Base-by-base conservation (phyloP, 1,140 invertebrate species). In the Trissolcus basalis region DNA sequence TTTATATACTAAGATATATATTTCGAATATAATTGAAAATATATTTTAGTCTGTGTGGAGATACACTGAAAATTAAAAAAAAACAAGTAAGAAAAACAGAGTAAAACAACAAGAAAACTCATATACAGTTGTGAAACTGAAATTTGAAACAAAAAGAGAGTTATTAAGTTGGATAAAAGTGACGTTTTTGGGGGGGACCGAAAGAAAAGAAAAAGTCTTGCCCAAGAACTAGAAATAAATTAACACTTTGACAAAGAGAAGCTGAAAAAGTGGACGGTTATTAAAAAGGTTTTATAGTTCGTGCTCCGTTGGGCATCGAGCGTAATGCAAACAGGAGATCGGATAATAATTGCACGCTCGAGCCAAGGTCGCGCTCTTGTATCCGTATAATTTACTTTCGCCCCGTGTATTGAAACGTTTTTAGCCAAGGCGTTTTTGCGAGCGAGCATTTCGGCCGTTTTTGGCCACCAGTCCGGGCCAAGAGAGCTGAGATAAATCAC, bases 281-380 rank as follows among this genome's bases (percentile, higher is more conserved):
- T 39, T 39, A 39, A 39, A n/a, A 39, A 11, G n/a, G 9, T 39
- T 72, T 58, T 71, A 65, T 65, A 73, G 55, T 65, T 59, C 49
- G 61, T 73, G 60, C 69, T 73, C 61, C 48, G 69, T 11, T 73
- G 60, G 14, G 36, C 59, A 73, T 73, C 55, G 49, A 54, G 61
- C 44, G 35, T 73, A 65, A 73, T 54, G 60, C 41, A 41, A 73
- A 65, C 35, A 41, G 47, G 60, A 65, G 61, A 73, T 60, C 56
- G 61, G 55, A 49, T 48, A 48, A 65, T 65, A 53, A 65, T 73
- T 60, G 55, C 35, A 60, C 51, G 54, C 65, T 67, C 43, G 39
- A 14, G 7, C 36, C 61, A 65, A 73, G 61, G 70, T 47, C 60
- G 33, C 11, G 54, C 39, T 43, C 49, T 60, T 55, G 50, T 49